Evolutionary conservation across 64 coral and sea anemone genomes (phyloP).

Genomic region (Porites australiensis): DNA sequence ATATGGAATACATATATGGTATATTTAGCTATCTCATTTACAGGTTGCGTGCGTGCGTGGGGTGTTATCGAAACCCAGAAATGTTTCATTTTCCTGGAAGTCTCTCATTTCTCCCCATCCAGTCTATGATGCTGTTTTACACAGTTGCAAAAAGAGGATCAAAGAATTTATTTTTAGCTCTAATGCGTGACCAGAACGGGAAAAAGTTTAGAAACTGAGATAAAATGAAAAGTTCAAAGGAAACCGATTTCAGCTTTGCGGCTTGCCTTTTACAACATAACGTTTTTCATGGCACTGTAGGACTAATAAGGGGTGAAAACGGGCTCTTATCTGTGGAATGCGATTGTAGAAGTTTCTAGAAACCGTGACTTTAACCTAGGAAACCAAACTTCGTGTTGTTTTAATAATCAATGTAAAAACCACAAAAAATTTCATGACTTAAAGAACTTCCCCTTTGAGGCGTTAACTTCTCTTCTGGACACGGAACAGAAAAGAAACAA

Average conservation of each 20-base stretch:
- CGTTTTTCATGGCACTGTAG: no score
- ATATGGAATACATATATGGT: no score
- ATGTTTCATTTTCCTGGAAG: background rate
- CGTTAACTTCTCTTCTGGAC: background rate
- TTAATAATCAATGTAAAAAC: background rate
- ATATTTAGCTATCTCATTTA: no score
- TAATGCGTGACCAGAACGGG: background rate
- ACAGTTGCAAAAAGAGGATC: background rate
- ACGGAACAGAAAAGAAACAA: background rate
- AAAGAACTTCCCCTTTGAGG: background rate
- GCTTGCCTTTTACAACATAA: no score
- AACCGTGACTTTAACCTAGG: constrained; percentile 2
- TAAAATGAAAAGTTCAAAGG: no score
- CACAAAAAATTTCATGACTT: background rate
- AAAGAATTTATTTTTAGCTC: background rate
- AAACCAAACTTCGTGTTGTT: background rate
- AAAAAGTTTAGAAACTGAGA: background rate
- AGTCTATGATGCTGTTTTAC: background rate
- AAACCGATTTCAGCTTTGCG: background rate
- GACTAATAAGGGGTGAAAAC: no score
- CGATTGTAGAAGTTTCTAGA: background rate
- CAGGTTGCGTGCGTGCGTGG: background rate
- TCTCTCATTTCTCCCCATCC: background rate
- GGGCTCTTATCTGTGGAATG: no score
- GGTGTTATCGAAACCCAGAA: background rate